Conservation (phyloP, 2,888 invertebrate species). For the Arrhopalites spinosus region DNA sequence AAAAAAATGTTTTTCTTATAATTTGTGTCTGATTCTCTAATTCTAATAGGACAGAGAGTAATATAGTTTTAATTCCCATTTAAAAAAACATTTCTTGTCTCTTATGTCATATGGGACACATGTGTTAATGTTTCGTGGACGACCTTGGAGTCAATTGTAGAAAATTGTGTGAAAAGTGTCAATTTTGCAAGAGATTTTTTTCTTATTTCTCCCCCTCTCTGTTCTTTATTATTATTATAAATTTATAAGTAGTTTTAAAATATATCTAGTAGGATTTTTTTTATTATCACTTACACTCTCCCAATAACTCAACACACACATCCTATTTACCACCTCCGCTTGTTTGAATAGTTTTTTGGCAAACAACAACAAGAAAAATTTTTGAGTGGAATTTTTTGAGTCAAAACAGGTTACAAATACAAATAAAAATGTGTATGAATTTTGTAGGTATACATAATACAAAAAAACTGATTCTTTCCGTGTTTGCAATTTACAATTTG, state of each 20-base stretch:
- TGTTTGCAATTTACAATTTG: background rate
- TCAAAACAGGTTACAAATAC: background rate
- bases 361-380: too few relatives aligned
- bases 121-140: background rate
- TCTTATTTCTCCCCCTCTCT: too few relatives aligned
- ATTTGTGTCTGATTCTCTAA: background rate
- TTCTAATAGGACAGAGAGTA: constrained; percentile 11
- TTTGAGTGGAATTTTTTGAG: background rate
- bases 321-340: too few relatives aligned
- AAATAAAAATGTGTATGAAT: background rate
- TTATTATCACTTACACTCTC: too few relatives aligned
- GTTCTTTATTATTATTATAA: too few relatives aligned
- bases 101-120: background rate
- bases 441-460: background rate
- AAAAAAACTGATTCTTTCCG: constrained; percentile 6
- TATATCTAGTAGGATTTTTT: too few relatives aligned
- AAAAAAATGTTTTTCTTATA: too few relatives aligned
- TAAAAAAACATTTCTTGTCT: background rate
- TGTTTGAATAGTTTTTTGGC: too few relatives aligned
- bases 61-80: constrained; percentile 1
- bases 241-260: too few relatives aligned
- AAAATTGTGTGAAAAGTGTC: too few relatives aligned
- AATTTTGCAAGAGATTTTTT: too few relatives aligned
- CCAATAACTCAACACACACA: too few relatives aligned
- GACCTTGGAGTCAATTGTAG: background rate